Conservation (phyloP, 2,888 invertebrate genomes). For the Carcina quercana region DNA sequence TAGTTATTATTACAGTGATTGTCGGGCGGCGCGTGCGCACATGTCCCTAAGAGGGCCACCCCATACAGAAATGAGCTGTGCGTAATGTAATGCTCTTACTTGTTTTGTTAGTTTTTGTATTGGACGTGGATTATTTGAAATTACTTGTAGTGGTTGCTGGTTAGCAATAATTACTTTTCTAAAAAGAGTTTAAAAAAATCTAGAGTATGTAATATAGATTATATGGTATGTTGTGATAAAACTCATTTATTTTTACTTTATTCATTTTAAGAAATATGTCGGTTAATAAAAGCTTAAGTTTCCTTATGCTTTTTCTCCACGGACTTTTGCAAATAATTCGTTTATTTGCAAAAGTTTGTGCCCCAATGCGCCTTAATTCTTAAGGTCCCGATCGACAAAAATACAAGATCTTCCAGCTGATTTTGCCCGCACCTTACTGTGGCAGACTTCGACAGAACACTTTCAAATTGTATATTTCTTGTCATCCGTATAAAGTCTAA, state of each 20-base stretch:
- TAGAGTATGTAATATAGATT: background rate
- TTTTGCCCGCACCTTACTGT: slow-evolving; percentile 50
- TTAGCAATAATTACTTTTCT: too few species aligned
- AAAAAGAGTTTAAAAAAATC: too few species aligned
- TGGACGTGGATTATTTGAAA: slow-evolving; percentile 59
- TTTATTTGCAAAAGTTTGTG: too few species aligned
- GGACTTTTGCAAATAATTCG: too few species aligned
- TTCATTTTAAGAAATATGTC: too few species aligned
- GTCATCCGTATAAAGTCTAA: slow-evolving; percentile 6
- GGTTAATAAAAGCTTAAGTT: too few species aligned
- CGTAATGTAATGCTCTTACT: slow-evolving; percentile 60
- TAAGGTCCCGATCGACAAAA: too few species aligned
- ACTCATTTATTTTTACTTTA: too few species aligned
- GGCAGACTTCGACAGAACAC: too few species aligned
- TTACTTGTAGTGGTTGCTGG: slow-evolving; percentile 51
- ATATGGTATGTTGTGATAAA: background rate
- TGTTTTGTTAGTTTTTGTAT: slow-evolving; percentile 48
- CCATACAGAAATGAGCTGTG: slow-evolving; percentile 34
- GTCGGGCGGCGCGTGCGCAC: slow-evolving; percentile 66
- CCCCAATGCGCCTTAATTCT: too few species aligned
- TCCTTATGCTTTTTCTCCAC: too few species aligned
- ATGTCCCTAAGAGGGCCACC: slow-evolving; percentile 58
- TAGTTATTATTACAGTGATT: slow-evolving; percentile 73
- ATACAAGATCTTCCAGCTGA: slow-evolving; percentile 64
- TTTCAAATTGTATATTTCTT: slow-evolving; percentile 15